Conservation (phyloP, 2,888 invertebrate species). For the Apotomis betuletana region DNA sequence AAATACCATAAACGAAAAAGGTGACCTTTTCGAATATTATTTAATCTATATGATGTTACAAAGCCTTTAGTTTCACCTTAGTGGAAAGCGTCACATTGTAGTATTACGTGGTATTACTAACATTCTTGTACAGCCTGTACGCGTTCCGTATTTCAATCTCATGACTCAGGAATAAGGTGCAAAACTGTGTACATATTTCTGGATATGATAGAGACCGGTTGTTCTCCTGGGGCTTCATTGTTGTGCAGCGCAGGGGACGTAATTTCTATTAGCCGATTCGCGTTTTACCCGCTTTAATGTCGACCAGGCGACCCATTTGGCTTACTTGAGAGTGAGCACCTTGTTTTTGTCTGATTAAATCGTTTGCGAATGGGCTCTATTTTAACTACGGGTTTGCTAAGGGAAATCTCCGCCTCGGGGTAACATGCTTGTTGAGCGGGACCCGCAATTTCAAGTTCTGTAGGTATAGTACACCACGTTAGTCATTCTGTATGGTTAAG, state of each 20-base stretch:
- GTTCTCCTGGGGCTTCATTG: conserved; percentile 64
- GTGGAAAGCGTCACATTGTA: conserved; percentile 50
- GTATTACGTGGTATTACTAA: conserved; percentile 31
- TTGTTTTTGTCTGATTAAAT: conserved; percentile 34
- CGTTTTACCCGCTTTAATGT: conserved; percentile 14
- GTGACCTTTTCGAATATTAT: neutral
- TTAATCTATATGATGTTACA: conserved; percentile 36
- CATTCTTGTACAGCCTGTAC: conserved; percentile 23
- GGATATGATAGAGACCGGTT: conserved; percentile 31
- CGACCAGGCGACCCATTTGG: conserved; percentile 29
- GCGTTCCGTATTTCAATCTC: neutral
- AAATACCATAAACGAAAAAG: neutral
- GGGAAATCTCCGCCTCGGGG: neutral
- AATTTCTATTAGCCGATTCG: conserved; percentile 59
- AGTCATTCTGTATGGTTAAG: neutral
- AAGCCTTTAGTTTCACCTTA: conserved; percentile 58
- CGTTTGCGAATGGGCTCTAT: conserved; percentile 15
- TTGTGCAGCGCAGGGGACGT: conserved; percentile 56
- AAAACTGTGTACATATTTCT: conserved; percentile 5
- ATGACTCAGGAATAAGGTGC: neutral
- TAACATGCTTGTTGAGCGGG: neutral
- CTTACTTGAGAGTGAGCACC: conserved; percentile 32
- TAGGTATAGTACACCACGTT: neutral
- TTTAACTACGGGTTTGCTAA: conserved; percentile 1
- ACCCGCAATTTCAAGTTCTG: neutral